Evolutionary conservation across 1,140 invertebrate species (phyloP), one percentile per base, ranked within the genome.

Genomic region (Scaptomyza pallida): DNA sequence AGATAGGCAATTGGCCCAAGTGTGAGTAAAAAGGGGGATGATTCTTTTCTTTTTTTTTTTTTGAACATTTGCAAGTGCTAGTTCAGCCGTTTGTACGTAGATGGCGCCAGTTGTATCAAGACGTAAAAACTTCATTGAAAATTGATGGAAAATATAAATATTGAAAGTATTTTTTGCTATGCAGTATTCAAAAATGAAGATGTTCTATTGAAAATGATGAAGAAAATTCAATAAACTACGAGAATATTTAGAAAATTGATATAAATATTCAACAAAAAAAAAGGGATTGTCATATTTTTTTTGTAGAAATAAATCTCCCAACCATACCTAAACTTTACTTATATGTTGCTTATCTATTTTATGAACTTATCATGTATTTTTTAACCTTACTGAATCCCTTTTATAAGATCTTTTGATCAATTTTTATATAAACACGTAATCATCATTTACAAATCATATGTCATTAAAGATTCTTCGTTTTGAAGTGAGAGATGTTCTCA

Each of bases 51-150:
- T 4, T 35, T n/a, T 2, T 35, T 23, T 23, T 21, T 37, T 57
- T 54, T 21, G 3, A 35, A 16, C 13, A 17, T 33, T 6, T 23
- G 15, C 9, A 40, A 55, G 55, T 60, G 15, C 3, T 59, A 67
- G 50, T 72, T 23, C 35, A 3, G 0, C 16, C 16, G 19, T 48
- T 54, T 16, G 55, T 1, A n/a, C 55, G 61, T 54, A 78, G 71
- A 75, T 81, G 65, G 71, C 78, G 71, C 61, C 70, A 57, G 30
- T n/a, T 9, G 67, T 75, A 17, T 52, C 47, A 8, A 8, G 21
- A 26, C 1, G n/a, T 51, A 5, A 8, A 8, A 12, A n/a, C n/a
- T n/a, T n/a, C n/a, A n/a, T n/a, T 65, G 19, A 21, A 8, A 19
- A 23, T 40, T 44, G 3, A 0, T 2, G 5, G n/a, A 37, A 37